Base-by-base conservation (phyloP, 1,140 invertebrate species). In the Bombus consobrinus region DNA sequence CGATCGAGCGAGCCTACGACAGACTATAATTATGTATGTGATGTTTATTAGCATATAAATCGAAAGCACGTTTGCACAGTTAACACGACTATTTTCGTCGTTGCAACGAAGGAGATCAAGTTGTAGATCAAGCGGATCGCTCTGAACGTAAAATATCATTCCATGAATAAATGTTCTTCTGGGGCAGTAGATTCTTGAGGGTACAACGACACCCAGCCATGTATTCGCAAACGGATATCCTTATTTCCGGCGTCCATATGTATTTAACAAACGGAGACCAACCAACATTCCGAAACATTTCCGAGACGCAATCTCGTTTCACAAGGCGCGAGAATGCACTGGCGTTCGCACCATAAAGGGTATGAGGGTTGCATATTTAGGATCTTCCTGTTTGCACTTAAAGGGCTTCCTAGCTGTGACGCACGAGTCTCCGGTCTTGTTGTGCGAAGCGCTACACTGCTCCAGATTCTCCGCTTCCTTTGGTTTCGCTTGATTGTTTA, bases 321-420 rank as follows among this genome's bases (percentile, higher is more conserved):
- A 62, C 85, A 83, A 83, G 69, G 78, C 69, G 78, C 78, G 41
- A 66, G 77, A 59, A 69, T 83, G 77, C 76, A 43, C 59, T 41
- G 75, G 13, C 41, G 13, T 15, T 76, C 32, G 34, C 28, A 39
- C 62, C 39, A 64, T 64, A 66, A 73, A 69, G 53, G 77, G 75
- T 82, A 89, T 71, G 88, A 89, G 79, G 62, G 75, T 25, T 89
- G 84, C 81, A 79, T 89, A 73, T 86, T 89, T 89, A 89, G 75
- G 76, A 87, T 77, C 77, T 75, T 87, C 85, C 80, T 90, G 88
- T 87, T 90, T 90, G 82, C 75, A 66, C 88, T 79, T 75, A 82
- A 71, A 47, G 68, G 57, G 62, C 64, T 82, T 81, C 87, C 73
- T 66, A 80, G 81, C 43, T 69, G 53, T 68, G 59, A 43, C 73